A percentile compares a stretch with the other conserved stretches of the same genome.
These are phyloP conservation scores for Drosophila sucinea DNA, from an alignment of 1,140 invertebrate species.

Conservation along the genomic window DNA sequence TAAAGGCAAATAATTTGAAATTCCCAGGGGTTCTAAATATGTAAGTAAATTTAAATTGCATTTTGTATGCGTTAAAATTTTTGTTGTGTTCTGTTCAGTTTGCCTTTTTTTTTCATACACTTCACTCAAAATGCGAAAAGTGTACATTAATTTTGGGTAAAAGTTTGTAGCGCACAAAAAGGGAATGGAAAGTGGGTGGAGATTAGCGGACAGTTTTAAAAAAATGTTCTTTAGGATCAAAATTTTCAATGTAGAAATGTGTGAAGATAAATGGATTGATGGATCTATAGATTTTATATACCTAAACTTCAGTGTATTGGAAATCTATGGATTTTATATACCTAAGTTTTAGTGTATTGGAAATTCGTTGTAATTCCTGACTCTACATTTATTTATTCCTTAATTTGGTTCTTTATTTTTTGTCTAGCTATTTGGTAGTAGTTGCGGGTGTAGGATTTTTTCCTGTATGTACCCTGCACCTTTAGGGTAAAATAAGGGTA, in stretches of 20 bases:
- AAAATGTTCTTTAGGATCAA: too few relatives aligned
- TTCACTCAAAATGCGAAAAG: neutral
- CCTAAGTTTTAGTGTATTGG: neutral
- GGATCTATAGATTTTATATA: too few relatives aligned
- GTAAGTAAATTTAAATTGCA: slow-evolving; percentile 81
- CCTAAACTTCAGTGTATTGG: neutral
- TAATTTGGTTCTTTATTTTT: slow-evolving; percentile 31
- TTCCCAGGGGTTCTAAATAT: slow-evolving; percentile 75
- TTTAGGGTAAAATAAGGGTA: too few relatives aligned
- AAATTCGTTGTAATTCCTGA: neutral
- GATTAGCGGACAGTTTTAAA: too few relatives aligned
- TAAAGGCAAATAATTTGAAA: slow-evolving; percentile 79
- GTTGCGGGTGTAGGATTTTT: neutral
- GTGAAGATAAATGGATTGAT: too few relatives aligned
- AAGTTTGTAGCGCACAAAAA: neutral
- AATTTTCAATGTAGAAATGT: too few relatives aligned
- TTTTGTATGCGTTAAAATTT: slow-evolving; percentile 72
- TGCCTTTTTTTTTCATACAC: neutral
- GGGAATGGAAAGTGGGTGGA: neutral
- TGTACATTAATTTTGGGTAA: neutral
- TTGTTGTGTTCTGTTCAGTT: slow-evolving; percentile 15
- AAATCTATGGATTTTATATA: too few relatives aligned
- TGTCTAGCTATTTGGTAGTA: slow-evolving; percentile 14
- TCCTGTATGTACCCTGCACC: too few relatives aligned
- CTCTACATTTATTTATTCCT: neutral